These are phyloP conservation scores for Dermatophagoides farinae DNA, from an alignment of 1,140 invertebrate genomes.

Conservation along the genomic window DNA sequence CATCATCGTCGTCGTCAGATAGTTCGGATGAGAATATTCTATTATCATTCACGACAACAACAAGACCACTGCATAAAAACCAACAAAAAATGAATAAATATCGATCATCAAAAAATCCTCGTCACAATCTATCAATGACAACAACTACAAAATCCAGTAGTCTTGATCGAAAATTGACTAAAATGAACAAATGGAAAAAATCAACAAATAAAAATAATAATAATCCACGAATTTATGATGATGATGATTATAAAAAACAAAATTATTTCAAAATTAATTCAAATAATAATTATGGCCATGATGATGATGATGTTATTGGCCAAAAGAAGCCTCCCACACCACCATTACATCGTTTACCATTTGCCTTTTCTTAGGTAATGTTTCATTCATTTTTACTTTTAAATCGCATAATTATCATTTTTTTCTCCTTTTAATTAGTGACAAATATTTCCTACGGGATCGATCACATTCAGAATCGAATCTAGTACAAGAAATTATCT, in stretches of 20 bases:
- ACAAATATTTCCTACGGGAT: not conserved
- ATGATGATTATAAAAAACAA: slow-evolving; percentile 32
- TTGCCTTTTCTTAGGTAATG: slow-evolving; percentile 10
- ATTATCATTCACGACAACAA: no score
- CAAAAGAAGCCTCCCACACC: slow-evolving; percentile 45
- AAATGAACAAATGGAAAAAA: slow-evolving; percentile 11
- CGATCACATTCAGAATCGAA: slow-evolving; percentile 8
- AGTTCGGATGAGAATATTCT: no score
- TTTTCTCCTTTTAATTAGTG: not conserved
- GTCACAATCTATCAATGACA: slow-evolving; percentile 27
- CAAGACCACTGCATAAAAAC: no score
- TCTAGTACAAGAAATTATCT: no score
- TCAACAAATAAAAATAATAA: not conserved
- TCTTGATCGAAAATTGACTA: slow-evolving; percentile 17
- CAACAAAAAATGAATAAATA: no score
- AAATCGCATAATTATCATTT: not conserved
- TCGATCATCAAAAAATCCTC: no score
- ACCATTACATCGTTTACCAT: slow-evolving; percentile 44
- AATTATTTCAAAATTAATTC: slow-evolving; percentile 25
- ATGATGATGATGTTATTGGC: slow-evolving; percentile 26
- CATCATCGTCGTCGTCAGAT: no score
- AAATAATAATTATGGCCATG: not conserved
- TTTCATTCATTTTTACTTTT: not conserved
- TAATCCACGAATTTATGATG: no score
- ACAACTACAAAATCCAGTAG: slow-evolving; percentile 17